Conservation (phyloP, 2,888 invertebrate genomes). For the Mongoloraphidia duomilia region DNA sequence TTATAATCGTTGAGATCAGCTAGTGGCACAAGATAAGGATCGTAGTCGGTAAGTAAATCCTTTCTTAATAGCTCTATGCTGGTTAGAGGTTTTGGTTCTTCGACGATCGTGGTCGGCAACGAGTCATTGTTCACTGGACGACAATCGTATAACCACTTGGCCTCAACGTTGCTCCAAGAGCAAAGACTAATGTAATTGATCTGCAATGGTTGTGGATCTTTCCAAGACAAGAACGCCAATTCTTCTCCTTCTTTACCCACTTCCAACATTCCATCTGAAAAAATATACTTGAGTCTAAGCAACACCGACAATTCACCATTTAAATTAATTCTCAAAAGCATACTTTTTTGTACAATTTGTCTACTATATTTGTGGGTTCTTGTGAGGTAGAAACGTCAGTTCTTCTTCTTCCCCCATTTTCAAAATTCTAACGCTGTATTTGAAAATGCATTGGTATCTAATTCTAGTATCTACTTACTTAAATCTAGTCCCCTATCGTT, state of each 20-base stretch:
- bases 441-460: too few relatives aligned
- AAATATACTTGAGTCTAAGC: slow-evolving; percentile 7
- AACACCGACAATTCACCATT: too few relatives aligned
- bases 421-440: too few relatives aligned
- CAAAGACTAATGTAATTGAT: slow-evolving; percentile 54
- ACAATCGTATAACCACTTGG: slow-evolving; percentile 56
- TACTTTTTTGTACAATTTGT: background rate
- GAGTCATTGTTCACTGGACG: too few relatives aligned
- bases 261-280: slow-evolving; percentile 42
- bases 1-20: background rate
- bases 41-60: slow-evolving; percentile 34
- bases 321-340: background rate
- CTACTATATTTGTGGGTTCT: background rate
- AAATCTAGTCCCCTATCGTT: too few relatives aligned
- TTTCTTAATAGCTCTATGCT: slow-evolving; percentile 35
- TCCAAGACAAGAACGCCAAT: slow-evolving; percentile 42
- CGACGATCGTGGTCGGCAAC: slow-evolving; percentile 9
- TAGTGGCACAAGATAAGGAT: slow-evolving; percentile 28
- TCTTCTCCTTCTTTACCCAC: slow-evolving; percentile 47
- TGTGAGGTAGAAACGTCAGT: background rate
- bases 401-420: too few relatives aligned
- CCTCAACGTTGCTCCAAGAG: slow-evolving; percentile 48
- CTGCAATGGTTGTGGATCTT: slow-evolving; percentile 42
- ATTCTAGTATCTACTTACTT: too few relatives aligned
- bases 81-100: slow-evolving; percentile 31